Percentiles rank a stretch among this genome's conserved stretches.
Evolutionary conservation across 2,888 invertebrate genomes (phyloP).

Genomic region (Teinopalpus imperialis): DNA sequence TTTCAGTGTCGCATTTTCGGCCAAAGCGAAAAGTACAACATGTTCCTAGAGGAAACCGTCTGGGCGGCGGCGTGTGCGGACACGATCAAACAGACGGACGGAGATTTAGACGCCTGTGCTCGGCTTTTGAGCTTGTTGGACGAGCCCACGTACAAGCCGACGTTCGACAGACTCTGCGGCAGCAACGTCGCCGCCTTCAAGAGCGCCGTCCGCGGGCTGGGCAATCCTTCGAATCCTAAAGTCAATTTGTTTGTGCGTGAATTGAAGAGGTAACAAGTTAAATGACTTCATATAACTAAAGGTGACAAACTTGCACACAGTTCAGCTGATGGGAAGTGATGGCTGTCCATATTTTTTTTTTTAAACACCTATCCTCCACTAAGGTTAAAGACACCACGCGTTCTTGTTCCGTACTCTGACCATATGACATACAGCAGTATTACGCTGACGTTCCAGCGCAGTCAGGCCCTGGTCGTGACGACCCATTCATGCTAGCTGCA

Average conservation of each 20-base stretch:
- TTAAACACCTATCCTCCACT: too few species aligned
- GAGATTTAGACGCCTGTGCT: not conserved
- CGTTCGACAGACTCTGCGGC: constrained; percentile 46
- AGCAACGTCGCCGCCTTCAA: constrained; percentile 42
- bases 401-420: too few species aligned
- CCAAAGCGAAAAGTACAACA: constrained; percentile 84
- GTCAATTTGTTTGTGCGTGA: constrained; percentile 31
- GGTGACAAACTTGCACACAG: too few species aligned
- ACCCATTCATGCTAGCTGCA: too few species aligned
- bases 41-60: constrained; percentile 77
- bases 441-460: too few species aligned
- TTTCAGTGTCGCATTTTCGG: constrained; percentile 84
- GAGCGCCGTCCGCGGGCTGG: constrained; percentile 3
- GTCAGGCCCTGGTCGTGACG: too few species aligned
- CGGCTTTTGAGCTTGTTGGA: constrained; percentile 31
- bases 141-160: constrained; percentile 31
- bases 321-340: too few species aligned
- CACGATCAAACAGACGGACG: constrained; percentile 31
- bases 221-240: constrained; percentile 45
- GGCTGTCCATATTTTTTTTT: too few species aligned
- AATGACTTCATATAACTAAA: too few species aligned
- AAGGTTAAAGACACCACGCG: too few species aligned
- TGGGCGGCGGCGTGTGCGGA: constrained; percentile 56
- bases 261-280: constrained; percentile 27
- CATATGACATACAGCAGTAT: too few species aligned